These are phyloP conservation scores for Parthenolecanium corni DNA, from an alignment of 2,888 invertebrate genomes.

Conservation along the genomic window DNA sequence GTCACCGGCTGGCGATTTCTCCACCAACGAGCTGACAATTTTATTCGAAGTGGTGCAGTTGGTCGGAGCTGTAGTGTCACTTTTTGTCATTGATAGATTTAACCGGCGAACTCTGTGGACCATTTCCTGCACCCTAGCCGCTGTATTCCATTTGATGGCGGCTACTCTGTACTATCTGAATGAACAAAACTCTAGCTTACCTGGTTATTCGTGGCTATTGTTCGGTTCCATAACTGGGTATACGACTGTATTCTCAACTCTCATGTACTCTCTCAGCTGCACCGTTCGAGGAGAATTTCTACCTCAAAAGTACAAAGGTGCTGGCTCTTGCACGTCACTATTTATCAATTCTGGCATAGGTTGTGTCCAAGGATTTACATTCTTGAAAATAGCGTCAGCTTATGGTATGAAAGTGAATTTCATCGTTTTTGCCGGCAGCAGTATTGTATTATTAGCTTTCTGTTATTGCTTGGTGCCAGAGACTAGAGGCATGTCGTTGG, in stretches of 20 bases:
- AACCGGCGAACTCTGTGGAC: slow-evolving; percentile 3
- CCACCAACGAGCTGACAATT: slow-evolving; percentile 6
- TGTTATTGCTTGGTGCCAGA: not conserved
- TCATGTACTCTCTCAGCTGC: no score
- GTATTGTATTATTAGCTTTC: not conserved
- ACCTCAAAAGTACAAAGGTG: slow-evolving; percentile 1
- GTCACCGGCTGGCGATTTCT: not conserved
- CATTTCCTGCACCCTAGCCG: not conserved
- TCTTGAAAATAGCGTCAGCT: not conserved
- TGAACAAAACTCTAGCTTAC: no score
- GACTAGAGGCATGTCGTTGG: slow-evolving; percentile 9
- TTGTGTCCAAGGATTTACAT: not conserved
- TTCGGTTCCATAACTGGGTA: no score
- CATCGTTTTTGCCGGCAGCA: not conserved
- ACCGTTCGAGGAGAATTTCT: not conserved
- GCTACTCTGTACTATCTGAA: not conserved
- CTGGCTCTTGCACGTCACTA: not conserved
- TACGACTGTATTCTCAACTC: not conserved
- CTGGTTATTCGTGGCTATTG: no score
- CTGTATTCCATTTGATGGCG: not conserved
- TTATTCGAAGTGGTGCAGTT: slow-evolving; percentile 6
- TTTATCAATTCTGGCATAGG: not conserved
- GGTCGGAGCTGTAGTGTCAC: not conserved
- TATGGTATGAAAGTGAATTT: slow-evolving; percentile 15
- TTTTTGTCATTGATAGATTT: not conserved